Base-by-base conservation (phyloP, 2,888 invertebrate genomes). In the Plebejus melissa region DNA sequence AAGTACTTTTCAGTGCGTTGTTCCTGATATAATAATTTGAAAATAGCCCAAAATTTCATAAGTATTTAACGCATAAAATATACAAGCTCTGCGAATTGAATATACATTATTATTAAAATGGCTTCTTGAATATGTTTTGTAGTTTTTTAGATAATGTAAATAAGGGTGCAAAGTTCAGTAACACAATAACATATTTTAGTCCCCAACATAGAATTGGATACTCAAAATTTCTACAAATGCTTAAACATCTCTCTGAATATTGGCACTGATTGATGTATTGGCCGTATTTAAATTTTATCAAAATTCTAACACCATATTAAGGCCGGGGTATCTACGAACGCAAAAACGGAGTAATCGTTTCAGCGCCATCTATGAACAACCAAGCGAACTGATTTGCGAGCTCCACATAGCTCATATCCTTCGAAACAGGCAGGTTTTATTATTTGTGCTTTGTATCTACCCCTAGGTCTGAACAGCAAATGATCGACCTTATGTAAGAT, bases 151-250 rank as follows among this genome's bases (percentile, higher is more conserved):
- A 13, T 32, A 13, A 65, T 32, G 16, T 65, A 65, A 36, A 65
- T 32, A 1, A 5, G 32, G 28, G 22, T n/a, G 57, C n/a, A 58
- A n/a, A 58, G 11, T 65, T 65, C 65, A 65, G 32, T 13, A 11
- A 65, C 28, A 16, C n/a, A 16, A 57, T 22, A 58, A 22, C 7
- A 60, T 22, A 22, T 22, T 58, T 22, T n/a, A 9, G 22, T 28
- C 60, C 22, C 60, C 41, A 41, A 70, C 3, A 16, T 22, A 38
- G 7, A 16, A 41, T 70, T 70, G 70, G 70, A 38, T 71, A 46
- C 71, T 71, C 71, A 71, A 71, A 71, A 71, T 71, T 71, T 71
- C 71, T 71, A 71, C 71, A 71, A 71, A 71, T 71, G 41, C 11
- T 71, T 65, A 9, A 71, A 71, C 22, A 71, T 46, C 46, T 41